Base-by-base conservation (phyloP, 2,797 vertebrate genomes). In the Gymnoscopelus braueri region DNA sequence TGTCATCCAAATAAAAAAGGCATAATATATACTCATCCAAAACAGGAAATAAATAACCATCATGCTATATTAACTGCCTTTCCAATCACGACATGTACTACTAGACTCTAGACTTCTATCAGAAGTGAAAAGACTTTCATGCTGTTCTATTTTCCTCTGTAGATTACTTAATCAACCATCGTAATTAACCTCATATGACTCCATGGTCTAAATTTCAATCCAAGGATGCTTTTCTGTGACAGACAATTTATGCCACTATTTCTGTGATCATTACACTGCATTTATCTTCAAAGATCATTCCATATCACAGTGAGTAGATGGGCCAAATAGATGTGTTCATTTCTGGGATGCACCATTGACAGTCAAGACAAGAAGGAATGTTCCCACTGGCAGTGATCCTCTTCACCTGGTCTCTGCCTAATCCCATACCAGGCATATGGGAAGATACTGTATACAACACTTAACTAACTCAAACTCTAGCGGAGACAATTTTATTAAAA, bases 371-470 rank as follows among this genome's bases (percentile, higher is more conserved):
- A 65, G 56, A 60, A 77, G 83, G 86, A 88, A 88, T 88, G 84
- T 80, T 77, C 63, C 51, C 61, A 53, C 71, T 81, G 80, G 74
- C 84, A 74, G 56, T 79, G 65, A 60, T 65, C 77, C 47, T 26
- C 60, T 55, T 89, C 83, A 88, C 83, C 87, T 91, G 88, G 55
- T 70, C 72, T 67, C 67, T 19, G 24, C 14, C 14, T 85, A 79
- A 87, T 87, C 77, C 72, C 62, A 24, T 63, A 47, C 14, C 50
- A 58, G 7, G 3, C 39, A 73, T 52, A 67, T 24, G 29, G 59
- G 53, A 72, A 72, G 23, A 79, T 44, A 19, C 19, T 19, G 19
- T 19, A 66, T 32, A 65, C 60, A 71, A 72, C 35, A 52, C 64
- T 58, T 47, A 58, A 60, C 65, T 53, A 35, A 32, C 32, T 14